Percentiles rank a stretch among this genome's conserved stretches.
Conservation (phyloP, 2,888 invertebrate species). For the Agonopterix subpropinquella region DNA sequence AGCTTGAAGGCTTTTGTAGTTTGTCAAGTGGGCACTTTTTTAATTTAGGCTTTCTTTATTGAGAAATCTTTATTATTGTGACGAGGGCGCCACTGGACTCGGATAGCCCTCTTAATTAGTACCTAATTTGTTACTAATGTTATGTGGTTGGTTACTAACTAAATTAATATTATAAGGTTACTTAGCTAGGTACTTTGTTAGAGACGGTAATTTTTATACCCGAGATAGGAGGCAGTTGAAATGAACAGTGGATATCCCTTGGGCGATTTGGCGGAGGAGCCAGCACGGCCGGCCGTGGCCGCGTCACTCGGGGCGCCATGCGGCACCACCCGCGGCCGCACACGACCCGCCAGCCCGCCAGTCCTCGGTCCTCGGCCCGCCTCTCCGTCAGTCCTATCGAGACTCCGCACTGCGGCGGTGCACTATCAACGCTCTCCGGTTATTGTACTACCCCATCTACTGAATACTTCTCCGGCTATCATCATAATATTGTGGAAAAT, state of each 20-base stretch:
- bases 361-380: slow-evolving; percentile 19
- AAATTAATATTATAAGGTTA: too few relatives aligned
- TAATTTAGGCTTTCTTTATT: too few relatives aligned
- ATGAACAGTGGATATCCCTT: slow-evolving; percentile 27
- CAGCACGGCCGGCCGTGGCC: slow-evolving; percentile 11
- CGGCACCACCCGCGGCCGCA: slow-evolving; percentile 15
- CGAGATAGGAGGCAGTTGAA: slow-evolving; percentile 20
- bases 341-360: slow-evolving; percentile 10
- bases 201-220: too few relatives aligned
- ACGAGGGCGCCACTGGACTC: too few relatives aligned
- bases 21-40: too few relatives aligned
- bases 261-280: slow-evolving; percentile 20
- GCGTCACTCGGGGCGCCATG: slow-evolving; percentile 3
- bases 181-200: too few relatives aligned
- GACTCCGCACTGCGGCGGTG: slow-evolving; percentile 65
- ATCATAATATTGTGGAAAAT: slow-evolving; percentile 8
- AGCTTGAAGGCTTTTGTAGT: too few relatives aligned
- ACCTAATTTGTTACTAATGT: too few relatives aligned
- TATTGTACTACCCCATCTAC: background rate
- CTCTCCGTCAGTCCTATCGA: slow-evolving; percentile 49
- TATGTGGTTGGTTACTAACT: too few relatives aligned
- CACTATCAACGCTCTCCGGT: background rate
- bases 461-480: background rate
- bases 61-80: too few relatives aligned
- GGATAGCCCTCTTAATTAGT: too few relatives aligned